Base-by-base conservation (phyloP, 2,888 invertebrate species). In the Hofmannophila pseudospretella region DNA sequence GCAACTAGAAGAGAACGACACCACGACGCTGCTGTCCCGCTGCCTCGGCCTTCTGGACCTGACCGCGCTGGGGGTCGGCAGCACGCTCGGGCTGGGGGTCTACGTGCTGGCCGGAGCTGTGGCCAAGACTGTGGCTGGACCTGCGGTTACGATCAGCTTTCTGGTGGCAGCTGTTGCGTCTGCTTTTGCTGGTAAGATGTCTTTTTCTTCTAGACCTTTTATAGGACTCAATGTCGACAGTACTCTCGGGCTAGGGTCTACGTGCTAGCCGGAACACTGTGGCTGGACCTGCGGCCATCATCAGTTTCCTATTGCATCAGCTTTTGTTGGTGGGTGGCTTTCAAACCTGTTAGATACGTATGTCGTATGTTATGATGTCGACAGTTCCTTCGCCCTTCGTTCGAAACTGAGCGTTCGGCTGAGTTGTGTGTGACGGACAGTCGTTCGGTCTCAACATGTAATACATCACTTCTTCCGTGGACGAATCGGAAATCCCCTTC, bases 241-340 rank as follows among this genome's bases (percentile, higher is more conserved):
- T n/a, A 96, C 96, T 0, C 90, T 98, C 8, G 98, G 98, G 0
- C n/a, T n/a, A n/a, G 98, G 0, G 97, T 98, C 8, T 98, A 98
- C 71, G 97, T 98, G 31, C 85, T 98, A 42, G 97, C 96, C 3
- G 97, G 97, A 0, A 90, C 94, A 90, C 91, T 26, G 92, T 92
- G 2, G 95, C 97, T 0, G 98, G 98, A 0, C 98, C 98, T 0
- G 96, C 96, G 0, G 96, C 97, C 1, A 93, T 95, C 4, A 62
- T 98, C 10, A 96, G 97, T 23, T 98, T 98, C 67, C 80, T 97
- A 73, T 98, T 22, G 97, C 97, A 0, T 97, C 97, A 0, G 93
- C 96, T 1, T 93, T 98, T 70, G 96, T 98, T 54, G 96, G 96
- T 95, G 63, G 80, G 72, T n/a, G n/a, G n/a, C n/a, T n/a, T n/a